Evolutionary conservation across 2,113 vertebrate species (phyloP).

Genomic region (Ictalurus furcatus): DNA sequence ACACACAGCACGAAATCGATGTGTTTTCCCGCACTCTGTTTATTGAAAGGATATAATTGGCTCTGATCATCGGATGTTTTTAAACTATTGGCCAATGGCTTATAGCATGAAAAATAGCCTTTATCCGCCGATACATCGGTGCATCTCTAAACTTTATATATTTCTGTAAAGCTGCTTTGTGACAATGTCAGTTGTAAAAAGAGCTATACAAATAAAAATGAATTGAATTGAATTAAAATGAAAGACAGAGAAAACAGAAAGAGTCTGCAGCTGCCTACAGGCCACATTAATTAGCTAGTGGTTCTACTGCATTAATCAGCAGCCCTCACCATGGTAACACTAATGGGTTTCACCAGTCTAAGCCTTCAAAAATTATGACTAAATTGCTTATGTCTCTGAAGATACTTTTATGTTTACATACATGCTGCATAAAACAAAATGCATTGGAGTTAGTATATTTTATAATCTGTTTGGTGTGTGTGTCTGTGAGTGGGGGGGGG

Average conservation of each 20-base stretch:
- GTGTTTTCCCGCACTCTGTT: too few species aligned
- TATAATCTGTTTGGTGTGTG: background rate
- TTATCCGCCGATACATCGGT: too few species aligned
- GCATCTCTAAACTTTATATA: too few species aligned
- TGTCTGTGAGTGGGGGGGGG: background rate
- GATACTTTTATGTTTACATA: background rate
- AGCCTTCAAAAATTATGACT: conserved; percentile 31
- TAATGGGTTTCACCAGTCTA: conserved; percentile 29
- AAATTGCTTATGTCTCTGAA: conserved; percentile 30
- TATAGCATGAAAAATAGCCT: too few species aligned
- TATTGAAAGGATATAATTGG: too few species aligned
- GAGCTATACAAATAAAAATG: too few species aligned
- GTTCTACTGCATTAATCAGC: conserved; percentile 32
- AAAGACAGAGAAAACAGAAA: conserved; percentile 25
- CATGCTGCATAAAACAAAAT: background rate
- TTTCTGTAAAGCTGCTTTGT: too few species aligned
- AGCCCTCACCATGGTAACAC: conserved; percentile 45
- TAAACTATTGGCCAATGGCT: too few species aligned
- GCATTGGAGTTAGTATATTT: background rate
- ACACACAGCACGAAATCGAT: too few species aligned
- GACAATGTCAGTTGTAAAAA: too few species aligned
- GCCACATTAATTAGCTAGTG: conserved; percentile 42
- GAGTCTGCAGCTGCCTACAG: conserved; percentile 36
- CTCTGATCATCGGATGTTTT: too few species aligned
- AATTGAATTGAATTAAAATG: conserved; percentile 30